phyloP scores from a whole-genome alignment of 1,140 invertebrate species.

The Teleogryllus occipitalis region DNA sequence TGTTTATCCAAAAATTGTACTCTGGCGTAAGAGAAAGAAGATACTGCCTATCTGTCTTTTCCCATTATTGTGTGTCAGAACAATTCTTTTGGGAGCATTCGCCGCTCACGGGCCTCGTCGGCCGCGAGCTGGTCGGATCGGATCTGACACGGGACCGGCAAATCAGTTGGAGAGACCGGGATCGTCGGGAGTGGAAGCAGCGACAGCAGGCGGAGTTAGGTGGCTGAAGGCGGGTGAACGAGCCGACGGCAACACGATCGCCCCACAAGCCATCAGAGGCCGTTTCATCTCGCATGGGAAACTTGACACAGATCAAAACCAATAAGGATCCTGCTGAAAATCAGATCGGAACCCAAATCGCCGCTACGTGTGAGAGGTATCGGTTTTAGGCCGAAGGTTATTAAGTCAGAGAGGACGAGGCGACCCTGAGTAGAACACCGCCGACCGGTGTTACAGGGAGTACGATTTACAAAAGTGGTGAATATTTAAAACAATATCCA shows the following conservation, averaged over 20 bases:
- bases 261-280: background rate
- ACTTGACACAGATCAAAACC: slow-evolving; percentile 1
- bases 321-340: background rate
- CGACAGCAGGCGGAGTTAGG: background rate
- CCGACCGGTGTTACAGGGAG: background rate
- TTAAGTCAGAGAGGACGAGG: background rate
- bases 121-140: too few relatives aligned
- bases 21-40: too few relatives aligned
- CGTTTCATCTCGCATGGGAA: background rate
- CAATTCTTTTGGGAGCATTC: too few relatives aligned
- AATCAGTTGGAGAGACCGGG: background rate
- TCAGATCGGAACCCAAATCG: background rate
- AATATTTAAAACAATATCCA: background rate
- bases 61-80: too few relatives aligned
- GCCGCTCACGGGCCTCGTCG: too few relatives aligned
- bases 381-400: background rate
- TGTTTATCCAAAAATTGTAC: too few relatives aligned
- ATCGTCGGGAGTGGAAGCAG: background rate
- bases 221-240: background rate
- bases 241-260: background rate
- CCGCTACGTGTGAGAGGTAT: background rate
- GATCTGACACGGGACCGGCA: too few relatives aligned
- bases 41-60: too few relatives aligned
- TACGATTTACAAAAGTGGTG: background rate
- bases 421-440: background rate